phyloP scores from a whole-genome alignment of 2,797 vertebrate genomes.

The Myripristis jacobus region DNA sequence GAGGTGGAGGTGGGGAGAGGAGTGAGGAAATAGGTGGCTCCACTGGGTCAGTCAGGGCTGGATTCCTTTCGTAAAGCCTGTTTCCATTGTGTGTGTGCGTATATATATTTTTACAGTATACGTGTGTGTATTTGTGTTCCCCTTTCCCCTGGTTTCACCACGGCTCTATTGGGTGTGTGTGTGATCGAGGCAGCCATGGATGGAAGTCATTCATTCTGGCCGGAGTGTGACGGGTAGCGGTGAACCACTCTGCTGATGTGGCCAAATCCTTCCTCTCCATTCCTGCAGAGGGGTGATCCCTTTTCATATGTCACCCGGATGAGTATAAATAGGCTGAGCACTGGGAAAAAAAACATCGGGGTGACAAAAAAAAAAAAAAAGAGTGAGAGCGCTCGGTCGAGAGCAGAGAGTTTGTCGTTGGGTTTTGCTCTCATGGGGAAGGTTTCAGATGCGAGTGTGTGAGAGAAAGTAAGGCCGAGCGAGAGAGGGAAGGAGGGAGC shows the following conservation, averaged over 20 bases:
- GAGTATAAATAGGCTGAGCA: slow-evolving; percentile 70
- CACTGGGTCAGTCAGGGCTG: slow-evolving; percentile 55
- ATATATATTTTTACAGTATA: slow-evolving; percentile 14
- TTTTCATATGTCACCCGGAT: slow-evolving; percentile 60
- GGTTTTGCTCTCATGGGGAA: slow-evolving; percentile 48
- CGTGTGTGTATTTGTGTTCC: slow-evolving; percentile 50
- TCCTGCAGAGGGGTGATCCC: slow-evolving; percentile 64
- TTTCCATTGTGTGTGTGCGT: slow-evolving; percentile 66
- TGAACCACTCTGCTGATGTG: slow-evolving; percentile 77
- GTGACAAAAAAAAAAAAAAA: too few relatives aligned
- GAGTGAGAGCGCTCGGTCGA: slow-evolving; percentile 32
- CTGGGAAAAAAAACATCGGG: slow-evolving; percentile 40
- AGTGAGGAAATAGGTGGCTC: slow-evolving; percentile 41
- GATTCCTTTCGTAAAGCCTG: slow-evolving; percentile 53
- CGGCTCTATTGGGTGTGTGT: slow-evolving; percentile 28
- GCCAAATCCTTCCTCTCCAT: slow-evolving; percentile 62
- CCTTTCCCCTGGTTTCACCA: slow-evolving; percentile 62
- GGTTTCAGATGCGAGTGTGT: slow-evolving; percentile 40
- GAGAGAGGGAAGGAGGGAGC: slow-evolving; percentile 23
- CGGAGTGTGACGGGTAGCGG: slow-evolving; percentile 62
- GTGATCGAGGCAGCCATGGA: slow-evolving; percentile 51
- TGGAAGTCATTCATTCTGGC: slow-evolving; percentile 77
- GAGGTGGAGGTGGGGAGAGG: slow-evolving; percentile 16
- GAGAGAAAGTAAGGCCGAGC: slow-evolving; percentile 24
- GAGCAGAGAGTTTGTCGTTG: slow-evolving; percentile 61